Percentiles rank a stretch among this genome's conserved stretches.
Conservation (phyloP, 2,113 vertebrate genomes). For the Grus americana region DNA sequence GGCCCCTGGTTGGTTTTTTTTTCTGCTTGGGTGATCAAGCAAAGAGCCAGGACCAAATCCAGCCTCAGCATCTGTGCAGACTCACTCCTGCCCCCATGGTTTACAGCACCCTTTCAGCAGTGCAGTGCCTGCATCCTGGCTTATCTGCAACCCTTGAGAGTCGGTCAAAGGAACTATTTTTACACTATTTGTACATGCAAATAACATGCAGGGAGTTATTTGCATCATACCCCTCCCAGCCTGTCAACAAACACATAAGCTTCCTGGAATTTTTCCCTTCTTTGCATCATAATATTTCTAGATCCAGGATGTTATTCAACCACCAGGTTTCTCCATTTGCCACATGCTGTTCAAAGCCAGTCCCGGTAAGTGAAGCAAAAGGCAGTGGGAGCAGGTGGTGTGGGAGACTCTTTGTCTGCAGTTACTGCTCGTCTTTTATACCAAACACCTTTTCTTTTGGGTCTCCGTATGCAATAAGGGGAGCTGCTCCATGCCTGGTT, state of each 20-base stretch:
- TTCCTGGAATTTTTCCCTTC: constrained; percentile 32
- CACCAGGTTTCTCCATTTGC: neutral
- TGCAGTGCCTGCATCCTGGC: neutral
- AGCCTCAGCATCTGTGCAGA: neutral
- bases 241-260: neutral
- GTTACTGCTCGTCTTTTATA: neutral
- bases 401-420: neutral
- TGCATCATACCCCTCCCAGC: neutral
- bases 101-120: neutral
- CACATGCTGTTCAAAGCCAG: rapidly evolving
- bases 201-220: neutral
- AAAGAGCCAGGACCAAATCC: neutral
- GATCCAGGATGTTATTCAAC: neutral
- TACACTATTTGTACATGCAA: neutral
- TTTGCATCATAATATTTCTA: neutral
- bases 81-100: neutral
- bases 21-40: neutral
- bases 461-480: neutral
- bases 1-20: neutral
- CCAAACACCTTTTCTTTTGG: neutral
- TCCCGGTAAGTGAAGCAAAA: neutral
- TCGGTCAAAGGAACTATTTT: neutral
- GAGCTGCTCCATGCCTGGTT: neutral
- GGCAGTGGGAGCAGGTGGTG: neutral
- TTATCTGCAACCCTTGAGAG: neutral